Evolutionary conservation across 2,797 vertebrate species (phyloP).

Genomic region (Apogon talboti): DNA sequence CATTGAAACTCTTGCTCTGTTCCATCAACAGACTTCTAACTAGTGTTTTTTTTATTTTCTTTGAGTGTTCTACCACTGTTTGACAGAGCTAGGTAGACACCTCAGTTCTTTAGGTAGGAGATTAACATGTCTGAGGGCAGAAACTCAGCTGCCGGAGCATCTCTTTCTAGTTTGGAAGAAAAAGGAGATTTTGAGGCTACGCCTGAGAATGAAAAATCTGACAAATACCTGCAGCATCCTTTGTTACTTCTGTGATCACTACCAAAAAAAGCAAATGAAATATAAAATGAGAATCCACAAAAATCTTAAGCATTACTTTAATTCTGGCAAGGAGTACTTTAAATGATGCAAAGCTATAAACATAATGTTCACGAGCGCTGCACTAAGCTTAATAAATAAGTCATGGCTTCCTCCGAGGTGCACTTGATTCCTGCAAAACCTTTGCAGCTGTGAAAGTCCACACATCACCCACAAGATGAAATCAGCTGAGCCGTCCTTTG

Average conservation of each 20-base stretch:
- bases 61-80: slow-evolving; percentile 76
- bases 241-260: slow-evolving; percentile 27
- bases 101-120: slow-evolving; percentile 75
- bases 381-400: slow-evolving; percentile 33
- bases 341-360: slow-evolving; percentile 10
- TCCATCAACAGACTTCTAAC: slow-evolving; percentile 69
- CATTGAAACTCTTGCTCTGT: slow-evolving; percentile 80
- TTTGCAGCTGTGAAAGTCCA: slow-evolving; percentile 41
- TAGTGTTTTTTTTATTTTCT: slow-evolving; percentile 63
- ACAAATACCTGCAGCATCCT: slow-evolving; percentile 47
- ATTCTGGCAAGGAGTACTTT: not conserved
- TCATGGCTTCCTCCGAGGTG: slow-evolving; percentile 32
- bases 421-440: slow-evolving; percentile 44
- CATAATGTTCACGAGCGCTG: slow-evolving; percentile 14
- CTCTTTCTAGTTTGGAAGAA: slow-evolving; percentile 32
- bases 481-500: slow-evolving; percentile 59
- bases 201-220: slow-evolving; percentile 4
- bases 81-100: slow-evolving; percentile 75
- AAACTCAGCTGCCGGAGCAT: slow-evolving; percentile 63
- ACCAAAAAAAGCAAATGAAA: not conserved
- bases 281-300: not conserved
- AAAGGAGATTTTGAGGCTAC: slow-evolving; percentile 14
- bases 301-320: not conserved
- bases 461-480: slow-evolving; percentile 39
- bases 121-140: slow-evolving; percentile 80